A percentile compares a stretch with the other conserved stretches of the same genome.
Conservation (phyloP, 1,140 invertebrate species). For the Dufourea novaeangliae region DNA sequence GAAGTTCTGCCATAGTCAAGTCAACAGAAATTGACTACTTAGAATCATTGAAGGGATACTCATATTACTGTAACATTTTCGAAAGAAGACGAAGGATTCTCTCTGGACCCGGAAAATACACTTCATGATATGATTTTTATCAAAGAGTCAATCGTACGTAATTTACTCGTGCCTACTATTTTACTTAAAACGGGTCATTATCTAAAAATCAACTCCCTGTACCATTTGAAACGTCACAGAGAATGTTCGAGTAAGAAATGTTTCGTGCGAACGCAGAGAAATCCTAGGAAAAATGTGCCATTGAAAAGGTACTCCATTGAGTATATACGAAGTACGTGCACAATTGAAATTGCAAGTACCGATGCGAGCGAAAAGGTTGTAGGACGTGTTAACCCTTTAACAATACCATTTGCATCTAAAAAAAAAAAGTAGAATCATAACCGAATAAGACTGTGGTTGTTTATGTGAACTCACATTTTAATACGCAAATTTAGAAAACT, state of each 20-base stretch:
- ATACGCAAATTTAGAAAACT: not conserved
- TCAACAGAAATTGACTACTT: too few relatives aligned
- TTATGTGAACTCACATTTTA: not conserved
- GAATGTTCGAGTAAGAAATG: not conserved
- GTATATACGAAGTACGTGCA: not conserved
- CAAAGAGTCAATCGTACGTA: not conserved
- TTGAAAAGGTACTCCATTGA: conserved; percentile 3
- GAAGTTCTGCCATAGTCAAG: too few relatives aligned
- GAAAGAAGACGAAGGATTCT: not conserved
- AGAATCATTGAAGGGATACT: too few relatives aligned
- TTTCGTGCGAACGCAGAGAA: not conserved
- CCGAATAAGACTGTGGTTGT: not conserved
- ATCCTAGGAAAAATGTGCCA: conserved; percentile 30
- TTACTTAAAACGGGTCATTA: not conserved
- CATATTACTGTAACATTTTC: too few relatives aligned
- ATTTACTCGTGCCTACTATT: conserved; percentile 11
- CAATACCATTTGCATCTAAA: not conserved
- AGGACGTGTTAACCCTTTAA: conserved; percentile 33
- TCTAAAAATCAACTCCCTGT: not conserved
- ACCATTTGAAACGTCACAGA: not conserved
- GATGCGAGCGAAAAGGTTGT: not conserved
- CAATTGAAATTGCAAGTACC: conserved; percentile 2
- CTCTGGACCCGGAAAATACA: too few relatives aligned
- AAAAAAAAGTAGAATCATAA: not conserved
- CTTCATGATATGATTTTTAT: not conserved